These are phyloP conservation scores for Pseudanteris insignis DNA, from an alignment of 2,888 invertebrate genomes.

Conservation along the genomic window DNA sequence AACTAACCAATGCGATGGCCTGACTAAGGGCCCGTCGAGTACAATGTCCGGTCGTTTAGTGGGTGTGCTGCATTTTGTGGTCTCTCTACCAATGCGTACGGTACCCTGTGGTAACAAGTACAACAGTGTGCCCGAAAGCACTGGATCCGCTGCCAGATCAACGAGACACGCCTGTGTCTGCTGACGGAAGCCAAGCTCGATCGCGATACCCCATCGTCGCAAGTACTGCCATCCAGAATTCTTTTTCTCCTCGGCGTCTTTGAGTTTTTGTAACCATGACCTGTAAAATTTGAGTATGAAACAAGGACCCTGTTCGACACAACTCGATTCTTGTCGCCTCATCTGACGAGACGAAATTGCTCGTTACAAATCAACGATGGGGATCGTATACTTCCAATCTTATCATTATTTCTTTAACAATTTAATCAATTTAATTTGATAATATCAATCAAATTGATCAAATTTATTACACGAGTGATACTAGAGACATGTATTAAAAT, in stretches of 20 bases:
- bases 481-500: too few relatives aligned
- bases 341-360: not conserved
- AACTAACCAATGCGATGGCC: constrained; percentile 72
- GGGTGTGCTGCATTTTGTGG: constrained; percentile 15
- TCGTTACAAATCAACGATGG: not conserved
- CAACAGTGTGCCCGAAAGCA: constrained; percentile 71
- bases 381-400: too few relatives aligned
- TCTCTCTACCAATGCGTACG: constrained; percentile 66
- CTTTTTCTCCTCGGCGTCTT: constrained; percentile 67
- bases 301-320: not conserved
- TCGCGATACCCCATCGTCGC: constrained; percentile 70
- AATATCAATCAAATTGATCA: not conserved
- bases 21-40: constrained; percentile 72
- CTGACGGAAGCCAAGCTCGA: constrained; percentile 65
- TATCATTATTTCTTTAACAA: too few relatives aligned
- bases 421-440: too few relatives aligned
- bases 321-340: too few relatives aligned
- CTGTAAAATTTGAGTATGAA: constrained; percentile 55
- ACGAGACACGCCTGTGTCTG: constrained; percentile 70
- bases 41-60: constrained; percentile 68
- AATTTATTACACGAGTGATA: not conserved
- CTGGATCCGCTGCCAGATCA: constrained; percentile 74
- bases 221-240: constrained; percentile 68
- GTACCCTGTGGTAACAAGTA: constrained; percentile 68
- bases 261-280: constrained; percentile 68